Evolutionary conservation across 37 sponge, comb jelly and placozoan genomes (phyloP).

Genomic region (Oopsacas minuta): DNA sequence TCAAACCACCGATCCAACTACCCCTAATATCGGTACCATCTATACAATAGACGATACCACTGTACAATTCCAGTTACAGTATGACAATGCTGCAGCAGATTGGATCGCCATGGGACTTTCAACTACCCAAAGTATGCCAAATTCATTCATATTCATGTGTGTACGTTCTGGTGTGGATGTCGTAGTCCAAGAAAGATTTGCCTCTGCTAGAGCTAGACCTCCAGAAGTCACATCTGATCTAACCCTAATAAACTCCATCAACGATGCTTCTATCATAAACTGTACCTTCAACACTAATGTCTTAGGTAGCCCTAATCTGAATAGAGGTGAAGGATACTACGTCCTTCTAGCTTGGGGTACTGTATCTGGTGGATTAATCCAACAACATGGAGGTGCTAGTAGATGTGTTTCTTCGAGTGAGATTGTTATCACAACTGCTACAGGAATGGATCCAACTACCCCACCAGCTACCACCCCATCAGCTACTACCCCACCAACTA

Average conservation of each 20-base stretch:
- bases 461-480: no score
- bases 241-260: background rate
- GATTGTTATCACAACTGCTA: background rate
- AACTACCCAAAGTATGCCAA: background rate
- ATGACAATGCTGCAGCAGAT: background rate
- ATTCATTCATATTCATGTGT: background rate
- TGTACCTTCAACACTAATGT: background rate
- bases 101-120: constrained; percentile 1
- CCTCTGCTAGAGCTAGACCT: background rate
- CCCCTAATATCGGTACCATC: background rate
- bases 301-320: background rate
- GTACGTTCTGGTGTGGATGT: background rate
- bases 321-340: background rate
- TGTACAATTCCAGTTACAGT: background rate
- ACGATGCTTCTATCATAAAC: background rate
- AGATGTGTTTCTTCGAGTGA: background rate
- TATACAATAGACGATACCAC: background rate
- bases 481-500: no score
- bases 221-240: background rate
- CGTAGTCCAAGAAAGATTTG: background rate
- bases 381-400: background rate
- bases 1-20: background rate
- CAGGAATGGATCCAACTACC: background rate
- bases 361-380: background rate
- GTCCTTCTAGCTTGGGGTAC: background rate